Base-by-base conservation (phyloP, 2,888 invertebrate genomes). In the Deroplatys truncata region DNA sequence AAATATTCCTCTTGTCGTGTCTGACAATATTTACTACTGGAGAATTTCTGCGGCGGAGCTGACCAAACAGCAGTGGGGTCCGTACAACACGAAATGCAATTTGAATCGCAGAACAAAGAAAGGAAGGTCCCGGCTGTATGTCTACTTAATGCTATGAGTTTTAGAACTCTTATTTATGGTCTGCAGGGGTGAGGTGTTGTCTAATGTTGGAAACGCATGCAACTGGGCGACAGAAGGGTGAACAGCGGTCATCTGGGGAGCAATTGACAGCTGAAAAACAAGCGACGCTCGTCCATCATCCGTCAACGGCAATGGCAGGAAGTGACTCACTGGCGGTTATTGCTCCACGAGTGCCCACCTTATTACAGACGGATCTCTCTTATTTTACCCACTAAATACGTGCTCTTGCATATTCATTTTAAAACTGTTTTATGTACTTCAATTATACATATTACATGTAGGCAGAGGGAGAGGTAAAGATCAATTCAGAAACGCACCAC, bases 211-310 rank as follows among this genome's bases (percentile, higher is more conserved):
- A 43, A 35, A 87, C 83, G 35, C 87, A 87, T 87, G 87, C 87
- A 87, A 87, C 83, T 35, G 31, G 31, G 49, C n/a, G 86, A 82
- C 82, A 35, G 56, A 72, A 72, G 56, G 56, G 56, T 72, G 56
- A 72, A 72, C 56, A 72, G 56, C 56, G 56, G 56, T 72, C 56
- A 72, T 72, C 56, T 72, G 83, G 83, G 83, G 83, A 83, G 35
- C 35, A 82, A 87, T 87, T 87, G 87, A 87, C 87, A 87, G 87
- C 87, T 87, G 87, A 87, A 31, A 85, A 20, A 86, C 86, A 82
- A 49, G 56, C 56, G 72, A 8, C n/a, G 31, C 31, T 85, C 72
- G 87, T 87, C 82, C 82, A 82, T 87, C 87, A 87, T 82, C 28
- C 56, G 16, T 72, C 56, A 72, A 56, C 56, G 56, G 56, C 56